A percentile compares a stretch with the other conserved stretches of the same genome.
Conservation (phyloP, 2,113 vertebrate genomes). For the Myotis brandtii region DNA sequence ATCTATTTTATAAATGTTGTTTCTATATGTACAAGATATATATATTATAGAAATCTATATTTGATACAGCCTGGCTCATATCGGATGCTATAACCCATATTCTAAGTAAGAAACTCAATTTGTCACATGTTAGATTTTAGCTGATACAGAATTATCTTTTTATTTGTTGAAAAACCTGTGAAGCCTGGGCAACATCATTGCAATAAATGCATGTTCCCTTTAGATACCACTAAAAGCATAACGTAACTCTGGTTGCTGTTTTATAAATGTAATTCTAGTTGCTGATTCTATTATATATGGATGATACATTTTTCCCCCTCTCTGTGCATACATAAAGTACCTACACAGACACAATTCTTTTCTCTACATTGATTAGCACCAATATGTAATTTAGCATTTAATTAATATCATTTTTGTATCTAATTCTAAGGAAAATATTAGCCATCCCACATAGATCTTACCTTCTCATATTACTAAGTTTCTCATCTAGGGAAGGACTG, state of each 20-base stretch:
- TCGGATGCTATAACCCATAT: neutral
- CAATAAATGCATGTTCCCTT: neutral
- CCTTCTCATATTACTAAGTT: neutral
- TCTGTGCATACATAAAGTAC: neutral
- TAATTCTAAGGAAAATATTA: slow-evolving; percentile 10
- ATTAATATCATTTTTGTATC: neutral
- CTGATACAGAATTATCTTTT: neutral
- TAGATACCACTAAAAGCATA: neutral
- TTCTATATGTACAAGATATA: neutral
- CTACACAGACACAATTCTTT: neutral
- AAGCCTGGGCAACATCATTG: neutral
- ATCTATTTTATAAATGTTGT: neutral
- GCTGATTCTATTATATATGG: neutral
- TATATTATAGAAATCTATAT: neutral
- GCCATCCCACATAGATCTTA: neutral
- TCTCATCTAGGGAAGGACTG: neutral
- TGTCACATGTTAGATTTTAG: slow-evolving; percentile 28
- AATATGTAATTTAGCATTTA: neutral
- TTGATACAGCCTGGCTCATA: neutral
- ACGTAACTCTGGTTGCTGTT: neutral
- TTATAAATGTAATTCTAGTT: neutral
- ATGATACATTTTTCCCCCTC: neutral
- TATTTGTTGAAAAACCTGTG: neutral
- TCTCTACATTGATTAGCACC: neutral
- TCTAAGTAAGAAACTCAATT: neutral